Evolutionary conservation across 1,140 invertebrate genomes (phyloP).

Genomic region (Drosophila albomicans): DNA sequence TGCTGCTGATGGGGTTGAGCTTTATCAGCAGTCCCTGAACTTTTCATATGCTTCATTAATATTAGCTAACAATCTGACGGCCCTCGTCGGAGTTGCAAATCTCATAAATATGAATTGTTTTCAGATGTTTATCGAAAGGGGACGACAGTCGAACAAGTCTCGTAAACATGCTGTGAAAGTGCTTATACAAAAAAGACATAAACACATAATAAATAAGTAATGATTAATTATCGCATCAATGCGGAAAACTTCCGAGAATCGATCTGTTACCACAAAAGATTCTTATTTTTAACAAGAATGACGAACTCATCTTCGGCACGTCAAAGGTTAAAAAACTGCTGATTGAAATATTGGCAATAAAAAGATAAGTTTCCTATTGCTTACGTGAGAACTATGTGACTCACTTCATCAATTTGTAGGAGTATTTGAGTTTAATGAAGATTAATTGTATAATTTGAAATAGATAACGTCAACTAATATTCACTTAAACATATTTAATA

Average conservation of each 20-base stretch:
- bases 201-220: slow-evolving; percentile 10
- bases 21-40: slow-evolving; percentile 59
- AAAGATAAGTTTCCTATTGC: background rate
- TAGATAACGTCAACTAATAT: too few relatives aligned
- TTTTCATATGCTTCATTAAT: slow-evolving; percentile 25
- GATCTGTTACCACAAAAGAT: background rate
- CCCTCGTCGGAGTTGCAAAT: slow-evolving; percentile 9
- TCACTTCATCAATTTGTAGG: too few relatives aligned
- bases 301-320: background rate
- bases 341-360: background rate
- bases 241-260: slow-evolving; percentile 16
- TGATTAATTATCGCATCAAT: slow-evolving; percentile 28
- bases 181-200: slow-evolving; percentile 6
- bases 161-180: slow-evolving; percentile 23
- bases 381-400: too few relatives aligned
- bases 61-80: slow-evolving; percentile 20
- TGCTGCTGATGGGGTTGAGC: slow-evolving; percentile 1
- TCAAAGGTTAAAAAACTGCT: background rate
- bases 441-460: too few relatives aligned
- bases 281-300: slow-evolving; percentile 10
- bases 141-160: slow-evolving; percentile 1
- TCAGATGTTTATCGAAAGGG: slow-evolving; percentile 32
- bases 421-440: too few relatives aligned
- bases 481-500: too few relatives aligned
- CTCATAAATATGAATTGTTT: slow-evolving; percentile 58